Conservation (phyloP, 2,113 vertebrate species). For the Ceuthmochares aereus region DNA sequence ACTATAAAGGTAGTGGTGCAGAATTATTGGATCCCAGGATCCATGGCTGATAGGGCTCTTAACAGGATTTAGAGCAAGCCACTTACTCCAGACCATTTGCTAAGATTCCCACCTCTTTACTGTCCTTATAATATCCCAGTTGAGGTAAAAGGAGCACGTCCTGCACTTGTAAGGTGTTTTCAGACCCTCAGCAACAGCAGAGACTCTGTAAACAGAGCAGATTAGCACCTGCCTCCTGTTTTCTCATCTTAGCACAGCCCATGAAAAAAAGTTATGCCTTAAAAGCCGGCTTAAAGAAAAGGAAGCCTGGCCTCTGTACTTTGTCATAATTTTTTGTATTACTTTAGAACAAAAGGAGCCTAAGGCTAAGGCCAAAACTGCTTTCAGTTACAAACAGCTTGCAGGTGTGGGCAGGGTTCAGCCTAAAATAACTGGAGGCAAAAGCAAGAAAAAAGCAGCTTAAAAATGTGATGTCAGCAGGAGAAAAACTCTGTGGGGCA, state of each 20-base stretch:
- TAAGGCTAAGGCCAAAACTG: neutral
- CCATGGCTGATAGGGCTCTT: neutral
- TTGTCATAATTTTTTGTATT: neutral
- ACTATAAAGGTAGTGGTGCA: neutral
- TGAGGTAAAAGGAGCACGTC: neutral
- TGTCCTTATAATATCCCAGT: neutral
- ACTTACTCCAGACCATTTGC: neutral
- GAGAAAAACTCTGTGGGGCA: slow-evolving; percentile 44
- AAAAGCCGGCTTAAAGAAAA: neutral
- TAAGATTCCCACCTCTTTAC: neutral
- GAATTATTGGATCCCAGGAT: neutral
- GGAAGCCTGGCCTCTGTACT: neutral
- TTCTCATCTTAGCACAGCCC: neutral
- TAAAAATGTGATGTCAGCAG: slow-evolving; percentile 38
- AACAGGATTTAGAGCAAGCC: neutral
- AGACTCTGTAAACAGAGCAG: neutral
- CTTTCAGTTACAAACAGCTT: neutral
- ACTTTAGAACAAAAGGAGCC: neutral
- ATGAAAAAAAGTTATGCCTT: neutral
- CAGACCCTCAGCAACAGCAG: neutral
- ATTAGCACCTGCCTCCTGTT: neutral
- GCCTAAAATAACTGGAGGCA: slow-evolving; percentile 25
- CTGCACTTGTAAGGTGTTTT: neutral
- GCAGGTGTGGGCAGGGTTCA: slow-evolving; percentile 38
- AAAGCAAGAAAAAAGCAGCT: neutral